Evolutionary conservation across 2,888 invertebrate species (phyloP), one percentile per base, ranked within the genome.

Genomic region (Brenthis hecate): DNA sequence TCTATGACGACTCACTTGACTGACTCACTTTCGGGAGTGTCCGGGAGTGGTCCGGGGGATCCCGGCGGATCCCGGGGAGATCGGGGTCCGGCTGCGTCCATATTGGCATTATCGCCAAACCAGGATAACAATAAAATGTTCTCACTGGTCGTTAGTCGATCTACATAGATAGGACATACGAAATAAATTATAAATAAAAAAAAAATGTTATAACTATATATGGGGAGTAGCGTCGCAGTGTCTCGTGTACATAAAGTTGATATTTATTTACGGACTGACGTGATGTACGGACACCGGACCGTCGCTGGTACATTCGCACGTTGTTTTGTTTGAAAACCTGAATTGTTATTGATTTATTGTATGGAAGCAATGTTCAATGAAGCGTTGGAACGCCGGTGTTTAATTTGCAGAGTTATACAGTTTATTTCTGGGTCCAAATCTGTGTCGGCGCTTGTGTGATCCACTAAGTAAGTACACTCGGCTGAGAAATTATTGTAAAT

Each of bases 301-400:
- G 57, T 57, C 57, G 16, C 53, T 28, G 56, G 88, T 89, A 90
- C 88, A 86, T 11, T 87, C 89, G 91, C 89, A 88, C 88, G 88
- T 92, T 91, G 90, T 91, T 92, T 92, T 91, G 91, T 92, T 92
- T 89, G 89, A 60, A 36, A 28, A 90, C 89, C 86, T 88, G 88
- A 89, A 89, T 90, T 92, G 92, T 91, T 92, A 92, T 43, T 92
- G 90, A 92, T 92, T 92, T 90, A 90, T 91, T 92, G 91, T 93
- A 92, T 88, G 87, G 87, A 88, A 89, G 91, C 91, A 89, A 91
- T 92, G 93, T 91, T 93, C 92, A 92, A 93, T 92, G 92, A 93
- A 93, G 89, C 89, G 89, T 92, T 91, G 92, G 92, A 92, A 91
- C 82, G 83, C 82, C 80, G 81, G 85, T 90, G 91, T 91, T 91